phyloP scores from a whole-genome alignment of 2,888 invertebrate species.

The Achlya flavicornis region DNA sequence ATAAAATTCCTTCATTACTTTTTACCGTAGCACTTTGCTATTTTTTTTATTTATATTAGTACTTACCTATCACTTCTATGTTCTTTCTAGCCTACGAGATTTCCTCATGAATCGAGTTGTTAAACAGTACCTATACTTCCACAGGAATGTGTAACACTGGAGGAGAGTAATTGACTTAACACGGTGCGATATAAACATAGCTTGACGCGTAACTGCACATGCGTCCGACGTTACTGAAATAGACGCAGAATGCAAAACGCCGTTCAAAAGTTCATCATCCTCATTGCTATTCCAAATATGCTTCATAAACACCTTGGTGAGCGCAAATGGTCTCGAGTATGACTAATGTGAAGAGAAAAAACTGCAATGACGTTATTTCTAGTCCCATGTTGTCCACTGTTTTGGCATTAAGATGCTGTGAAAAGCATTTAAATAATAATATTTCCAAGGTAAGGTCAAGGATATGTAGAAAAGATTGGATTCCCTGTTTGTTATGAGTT shows the following conservation, averaged over 20 bases:
- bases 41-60: neutral
- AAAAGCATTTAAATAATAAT: neutral
- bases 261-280: constrained; percentile 71
- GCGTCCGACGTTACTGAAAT: constrained; percentile 59
- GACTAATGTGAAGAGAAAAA: constrained; percentile 38
- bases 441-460: neutral
- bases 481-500: no score
- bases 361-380: constrained; percentile 35
- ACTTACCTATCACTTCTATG: neutral
- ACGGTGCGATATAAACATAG: constrained; percentile 44
- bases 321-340: constrained; percentile 34
- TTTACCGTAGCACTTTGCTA: neutral
- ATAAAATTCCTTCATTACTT: neutral
- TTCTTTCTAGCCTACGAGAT: neutral
- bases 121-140: constrained; percentile 16
- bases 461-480: no score
- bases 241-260: constrained; percentile 69
- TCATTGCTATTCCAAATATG: constrained; percentile 64
- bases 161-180: constrained; percentile 46
- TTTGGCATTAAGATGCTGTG: constrained; percentile 2
- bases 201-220: constrained; percentile 31
- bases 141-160: constrained; percentile 40
- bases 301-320: constrained; percentile 54
- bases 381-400: constrained; percentile 25
- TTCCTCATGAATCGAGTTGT: neutral